Evolutionary conservation across 2,888 invertebrate genomes (phyloP).

Genomic region (Chymomyza amoena): DNA sequence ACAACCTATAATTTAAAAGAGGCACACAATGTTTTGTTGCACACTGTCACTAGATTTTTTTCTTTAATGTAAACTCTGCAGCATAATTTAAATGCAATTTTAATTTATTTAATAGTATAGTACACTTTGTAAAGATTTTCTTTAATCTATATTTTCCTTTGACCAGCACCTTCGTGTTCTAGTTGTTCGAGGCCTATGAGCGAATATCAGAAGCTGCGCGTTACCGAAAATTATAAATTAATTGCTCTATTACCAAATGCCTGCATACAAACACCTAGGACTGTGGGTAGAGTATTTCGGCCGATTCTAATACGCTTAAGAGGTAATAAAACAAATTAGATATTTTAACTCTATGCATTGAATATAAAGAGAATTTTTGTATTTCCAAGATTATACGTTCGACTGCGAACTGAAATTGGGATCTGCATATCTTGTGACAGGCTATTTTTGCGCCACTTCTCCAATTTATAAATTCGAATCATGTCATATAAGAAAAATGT

Average conservation of each 20-base stretch:
- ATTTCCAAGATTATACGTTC: constrained; percentile 57
- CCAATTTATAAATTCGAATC: constrained; percentile 65
- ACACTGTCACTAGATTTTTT: too few species aligned
- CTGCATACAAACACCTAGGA: constrained; percentile 62
- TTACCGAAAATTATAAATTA: constrained; percentile 60
- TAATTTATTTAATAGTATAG: too few species aligned
- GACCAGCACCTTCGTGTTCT: constrained; percentile 68
- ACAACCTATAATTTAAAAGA: too few species aligned
- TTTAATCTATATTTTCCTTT: constrained; percentile 1
- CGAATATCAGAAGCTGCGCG: constrained; percentile 73
- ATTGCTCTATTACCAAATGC: constrained; percentile 64
- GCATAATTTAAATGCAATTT: too few species aligned
- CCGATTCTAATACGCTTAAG: constrained; percentile 56
- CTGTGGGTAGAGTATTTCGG: constrained; percentile 57
- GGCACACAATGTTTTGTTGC: too few species aligned
- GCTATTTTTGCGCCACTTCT: constrained; percentile 61
- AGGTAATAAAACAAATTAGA: constrained; percentile 41
- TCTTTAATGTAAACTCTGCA: too few species aligned
- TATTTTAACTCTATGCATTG: neutral
- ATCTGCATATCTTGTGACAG: constrained; percentile 65
- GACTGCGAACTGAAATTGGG: constrained; percentile 73
- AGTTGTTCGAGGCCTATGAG: constrained; percentile 70
- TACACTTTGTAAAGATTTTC: too few species aligned
- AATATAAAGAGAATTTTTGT: neutral
- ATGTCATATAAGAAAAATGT: constrained; percentile 71